Percentiles rank a stretch among this genome's conserved stretches.
Evolutionary conservation across 2,888 invertebrate genomes (phyloP).

Genomic region (Tipula unca): DNA sequence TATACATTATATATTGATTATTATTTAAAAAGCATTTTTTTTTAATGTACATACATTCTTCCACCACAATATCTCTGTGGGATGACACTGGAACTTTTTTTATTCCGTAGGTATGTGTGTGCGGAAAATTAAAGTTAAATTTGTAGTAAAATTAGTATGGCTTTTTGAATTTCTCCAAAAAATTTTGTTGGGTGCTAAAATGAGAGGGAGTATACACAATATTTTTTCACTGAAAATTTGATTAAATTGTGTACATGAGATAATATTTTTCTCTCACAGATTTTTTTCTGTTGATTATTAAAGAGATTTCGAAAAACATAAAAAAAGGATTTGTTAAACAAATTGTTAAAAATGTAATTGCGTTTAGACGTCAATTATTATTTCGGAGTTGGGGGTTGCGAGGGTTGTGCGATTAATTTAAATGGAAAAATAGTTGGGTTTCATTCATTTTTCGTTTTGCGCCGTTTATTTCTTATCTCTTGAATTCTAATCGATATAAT

Average conservation of each 20-base stretch:
- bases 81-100: neutral
- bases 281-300: neutral
- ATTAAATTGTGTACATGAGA: neutral
- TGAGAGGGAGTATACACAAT: neutral
- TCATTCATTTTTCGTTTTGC: neutral
- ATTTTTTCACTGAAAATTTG: neutral
- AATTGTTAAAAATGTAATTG: constrained; percentile 14
- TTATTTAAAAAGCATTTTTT: neutral
- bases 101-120: neutral
- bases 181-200: neutral
- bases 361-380: neutral
- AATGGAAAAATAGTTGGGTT: neutral
- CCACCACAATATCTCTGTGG: neutral
- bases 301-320: neutral
- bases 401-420: neutral
- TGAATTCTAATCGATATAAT: neutral
- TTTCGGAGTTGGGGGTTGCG: neutral
- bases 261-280: neutral
- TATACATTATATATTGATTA: neutral
- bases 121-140: neutral
- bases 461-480: neutral
- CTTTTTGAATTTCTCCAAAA: neutral
- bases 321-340: constrained; percentile 9
- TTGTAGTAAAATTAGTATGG: neutral
- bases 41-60: neutral